Evolutionary conservation across 2,888 invertebrate genomes (phyloP), one percentile per base, ranked within the genome.

Genomic region (Drosophila mayaguana): DNA sequence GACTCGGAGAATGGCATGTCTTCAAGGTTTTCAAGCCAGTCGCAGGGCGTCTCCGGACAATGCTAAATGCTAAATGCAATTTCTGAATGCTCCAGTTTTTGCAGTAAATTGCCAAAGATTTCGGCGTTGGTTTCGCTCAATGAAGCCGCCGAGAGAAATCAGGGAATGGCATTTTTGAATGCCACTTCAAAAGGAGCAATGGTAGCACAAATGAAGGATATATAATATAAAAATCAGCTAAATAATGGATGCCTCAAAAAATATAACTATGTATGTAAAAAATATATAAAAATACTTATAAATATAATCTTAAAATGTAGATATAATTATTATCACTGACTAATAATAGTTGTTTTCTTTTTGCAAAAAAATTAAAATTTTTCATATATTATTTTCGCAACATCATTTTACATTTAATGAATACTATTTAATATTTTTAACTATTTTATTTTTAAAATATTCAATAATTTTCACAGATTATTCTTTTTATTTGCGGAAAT

Each of bases 41-140:
- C 61, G 59, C 75, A 75, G 68, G 71, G 81, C 78, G 68, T 78
- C 66, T 81, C 54, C 54, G 81, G 74, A 73, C 78, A 81, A 79
- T 81, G 78, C 78, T 78, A 71, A 79, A 79, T 78, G 81, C 68
- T 68, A 7, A 28, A 28, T 68, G 54, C 66, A 66, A 75, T 75
- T 78, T 25, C 40, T 78, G 50, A 61, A 61, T 79, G 82, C 79
- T 78, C 79, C 82, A 80, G 68, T 80, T 78, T 64, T 66, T 60
- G 25, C 50, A 50, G 66, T 61, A 78, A 81, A 74, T 81, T 74
- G 63, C 54, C 71, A 68, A 57, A 74, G 78, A 81, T 81, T 74
- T 66, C 46, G 28, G 16, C 22, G 42, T 60, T 59, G 59, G 60
- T 59, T 51, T 36, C 6, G 14, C 40, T 48, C 20, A 34, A 45